These are phyloP conservation scores for Nomada flava DNA, from an alignment of 2,888 invertebrate species.

Conservation along the genomic window DNA sequence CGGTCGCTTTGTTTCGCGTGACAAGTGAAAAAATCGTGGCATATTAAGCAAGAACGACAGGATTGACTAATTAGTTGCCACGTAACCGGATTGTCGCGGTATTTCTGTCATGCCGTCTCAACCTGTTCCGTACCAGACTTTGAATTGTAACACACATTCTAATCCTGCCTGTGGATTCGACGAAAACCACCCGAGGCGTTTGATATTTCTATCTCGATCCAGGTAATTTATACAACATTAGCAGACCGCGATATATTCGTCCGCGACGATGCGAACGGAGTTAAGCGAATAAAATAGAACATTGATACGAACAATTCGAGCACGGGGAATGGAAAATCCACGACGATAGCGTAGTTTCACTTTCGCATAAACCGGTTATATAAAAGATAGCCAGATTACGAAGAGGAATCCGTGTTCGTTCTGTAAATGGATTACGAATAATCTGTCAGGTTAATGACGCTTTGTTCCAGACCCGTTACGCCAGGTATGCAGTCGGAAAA, in stretches of 20 bases:
- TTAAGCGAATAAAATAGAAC: too few species aligned
- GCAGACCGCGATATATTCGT: too few species aligned
- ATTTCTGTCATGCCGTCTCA: background rate
- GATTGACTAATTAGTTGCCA: background rate
- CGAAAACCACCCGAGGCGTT: background rate
- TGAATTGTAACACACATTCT: background rate
- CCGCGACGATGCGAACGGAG: too few species aligned
- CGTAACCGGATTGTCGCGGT: background rate
- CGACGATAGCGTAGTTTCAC: constrained; percentile 11
- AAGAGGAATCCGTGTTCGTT: background rate
- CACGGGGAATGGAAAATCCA: background rate
- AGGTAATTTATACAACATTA: background rate
- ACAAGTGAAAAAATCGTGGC: too few species aligned
- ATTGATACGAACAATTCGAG: background rate
- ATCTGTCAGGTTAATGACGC: constrained; percentile 8
- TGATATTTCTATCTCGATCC: background rate
- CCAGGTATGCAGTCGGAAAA: constrained; percentile 12
- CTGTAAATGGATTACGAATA: background rate
- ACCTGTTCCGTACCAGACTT: background rate
- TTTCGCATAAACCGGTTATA: constrained; percentile 13
- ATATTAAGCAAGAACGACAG: background rate
- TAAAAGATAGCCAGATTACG: background rate
- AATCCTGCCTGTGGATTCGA: background rate
- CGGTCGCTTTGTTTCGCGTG: too few species aligned
- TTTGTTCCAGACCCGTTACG: constrained; percentile 22